Base-by-base conservation (phyloP, 2,888 invertebrate genomes). In the Nebria salina region DNA sequence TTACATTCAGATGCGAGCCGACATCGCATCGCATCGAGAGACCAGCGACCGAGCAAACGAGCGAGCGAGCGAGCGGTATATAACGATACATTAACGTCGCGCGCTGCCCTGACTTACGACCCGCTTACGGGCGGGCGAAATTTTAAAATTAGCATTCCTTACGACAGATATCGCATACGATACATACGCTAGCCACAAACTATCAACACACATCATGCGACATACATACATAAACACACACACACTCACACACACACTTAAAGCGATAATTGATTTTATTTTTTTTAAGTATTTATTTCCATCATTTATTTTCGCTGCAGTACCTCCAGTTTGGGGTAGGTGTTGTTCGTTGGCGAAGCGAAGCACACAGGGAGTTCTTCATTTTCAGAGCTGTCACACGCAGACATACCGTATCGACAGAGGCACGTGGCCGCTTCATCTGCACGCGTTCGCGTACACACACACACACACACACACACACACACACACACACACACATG, bases 351-450 rank as follows among this genome's bases (percentile, higher is more conserved):
- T 82, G 77, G 82, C 65, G 65, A 77, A 54, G 43, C 77, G 72
- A 77, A 41, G 70, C 64, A 66, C 20, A n/a, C 72, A 72, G 84
- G 83, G 83, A 83, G 83, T 84, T 84, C 85, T 85, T 85, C 85
- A 85, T 85, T 85, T 84, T 84, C 84, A 82, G 84, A 84, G 83
- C 85, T 85, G 85, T 85, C 85, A 85, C 82, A 83, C 81, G 84
- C 85, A 85, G 85, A 82, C 83, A 81, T 80, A 82, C 80, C 81
- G 81, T 76, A 81, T 83, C 83, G 84, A 84, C 83, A 78, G 54
- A 26, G 81, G 83, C 84, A 85, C 84, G 83, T 84, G 84, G 83
- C 83, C 83, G 83, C 82, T 80, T 81, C 82, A 81, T 83, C 82
- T 82, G 77, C 82, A 82, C 70, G 65, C 77, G 26, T 13, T 65